Conservation (phyloP, 2,113 vertebrate genomes). For the Muntiacus muntjak region DNA sequence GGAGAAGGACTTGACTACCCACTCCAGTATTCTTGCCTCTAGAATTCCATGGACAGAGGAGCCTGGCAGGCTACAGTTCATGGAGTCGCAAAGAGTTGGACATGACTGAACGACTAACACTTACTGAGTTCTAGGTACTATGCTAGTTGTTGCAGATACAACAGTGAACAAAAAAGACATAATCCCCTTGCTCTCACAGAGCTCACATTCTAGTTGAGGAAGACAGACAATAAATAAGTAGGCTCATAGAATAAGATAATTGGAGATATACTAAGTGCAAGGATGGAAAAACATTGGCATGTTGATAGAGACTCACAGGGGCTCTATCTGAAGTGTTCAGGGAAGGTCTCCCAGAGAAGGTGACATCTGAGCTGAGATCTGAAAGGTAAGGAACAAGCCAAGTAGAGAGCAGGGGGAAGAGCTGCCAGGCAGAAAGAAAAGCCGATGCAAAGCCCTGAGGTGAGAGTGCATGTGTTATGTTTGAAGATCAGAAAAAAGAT, state of each 20-base stretch:
- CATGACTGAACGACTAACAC: background rate
- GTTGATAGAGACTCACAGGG: constrained; percentile 7
- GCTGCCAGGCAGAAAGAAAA: constrained; percentile 29
- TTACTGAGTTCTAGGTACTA: background rate
- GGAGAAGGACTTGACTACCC: background rate
- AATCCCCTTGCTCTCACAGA: background rate
- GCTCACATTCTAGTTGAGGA: background rate
- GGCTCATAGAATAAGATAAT: background rate
- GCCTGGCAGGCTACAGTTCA: background rate
- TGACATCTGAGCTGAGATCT: constrained; percentile 48
- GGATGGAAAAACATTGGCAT: background rate
- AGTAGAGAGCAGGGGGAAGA: constrained; percentile 26
- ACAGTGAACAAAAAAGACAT: background rate
- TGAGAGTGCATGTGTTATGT: background rate
- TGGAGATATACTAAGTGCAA: constrained; percentile 3
- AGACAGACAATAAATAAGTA: background rate
- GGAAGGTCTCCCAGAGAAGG: constrained; percentile 38
- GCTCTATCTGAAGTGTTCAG: constrained; percentile 28
- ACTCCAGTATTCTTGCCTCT: background rate
- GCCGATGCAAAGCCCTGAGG: constrained; percentile 43
- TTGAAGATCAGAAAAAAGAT: background rate
- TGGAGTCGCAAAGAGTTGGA: background rate
- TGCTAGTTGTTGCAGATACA: background rate
- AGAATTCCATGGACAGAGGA: background rate
- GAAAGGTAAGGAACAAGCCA: constrained; percentile 61